Base-by-base conservation (phyloP, 2,797 vertebrate genomes). In the Lepus townsendii region DNA sequence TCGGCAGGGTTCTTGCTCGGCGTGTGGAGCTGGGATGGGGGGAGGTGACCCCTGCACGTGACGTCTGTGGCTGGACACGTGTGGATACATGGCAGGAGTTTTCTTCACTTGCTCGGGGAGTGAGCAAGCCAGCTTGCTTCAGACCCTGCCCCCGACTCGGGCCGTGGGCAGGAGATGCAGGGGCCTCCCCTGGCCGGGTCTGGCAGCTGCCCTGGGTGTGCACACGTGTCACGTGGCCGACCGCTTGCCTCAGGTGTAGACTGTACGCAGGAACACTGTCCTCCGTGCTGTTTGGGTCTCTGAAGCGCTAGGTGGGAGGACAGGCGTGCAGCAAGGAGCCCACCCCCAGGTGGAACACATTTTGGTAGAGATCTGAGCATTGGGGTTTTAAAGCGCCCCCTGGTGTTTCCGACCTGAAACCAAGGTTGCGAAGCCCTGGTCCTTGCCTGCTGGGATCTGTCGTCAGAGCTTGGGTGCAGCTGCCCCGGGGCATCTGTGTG, bases 241-340 rank as follows among this genome's bases (percentile, higher is more conserved):
- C 42, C 12, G 0, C 6, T 0, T 10, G 7, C 77, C 9, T 24
- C 27, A 38, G n/a, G 1, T 11, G 8, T 24, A 17, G 32, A 1
- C 30, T 27, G 32, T 26, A 12, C 32, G 63, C 32, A 35, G 50
- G 24, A 7, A 3, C 6, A 0, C 7, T 11, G 20, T 17, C 0
- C 9, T 68, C 17, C n/a, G 57, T 17, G 0, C 8, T 57, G 30
- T 11, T 30, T 57, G 6, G 26, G 20, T 79, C 89, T 69, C 72
- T 38, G n/a, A 79, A 79, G 60, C 30, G 7, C 7, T 8, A 17
- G 24, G 16, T 54, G 13, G 13, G 66, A 22, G 63, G 32, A 19
- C 60, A 32, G n/a, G 76, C 57, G 8, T 4, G 0, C 20, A 30
- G 71, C 69, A 47, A 47, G 42, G 42, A 57, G 54, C 27, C 27